These are phyloP conservation scores for Eupithecia tripunctaria DNA, from an alignment of 2,888 invertebrate species.

Conservation along the genomic window DNA sequence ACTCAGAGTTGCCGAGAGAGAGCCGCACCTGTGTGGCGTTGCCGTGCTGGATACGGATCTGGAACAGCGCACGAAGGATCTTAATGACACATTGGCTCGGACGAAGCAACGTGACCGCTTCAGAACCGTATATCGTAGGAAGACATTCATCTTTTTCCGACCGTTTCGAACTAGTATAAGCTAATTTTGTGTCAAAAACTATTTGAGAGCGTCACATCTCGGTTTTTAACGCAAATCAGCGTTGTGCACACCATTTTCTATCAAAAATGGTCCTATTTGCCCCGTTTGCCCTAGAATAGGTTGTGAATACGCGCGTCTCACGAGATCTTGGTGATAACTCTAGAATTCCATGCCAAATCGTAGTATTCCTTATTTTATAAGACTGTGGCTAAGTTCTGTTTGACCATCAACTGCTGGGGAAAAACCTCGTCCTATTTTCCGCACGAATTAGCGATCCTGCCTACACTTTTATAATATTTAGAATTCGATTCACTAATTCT, in stretches of 20 bases:
- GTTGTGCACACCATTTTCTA: too few relatives aligned
- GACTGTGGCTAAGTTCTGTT: too few relatives aligned
- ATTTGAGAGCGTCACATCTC: background rate
- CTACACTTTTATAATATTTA: too few relatives aligned
- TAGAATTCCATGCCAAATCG: too few relatives aligned
- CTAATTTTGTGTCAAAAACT: background rate
- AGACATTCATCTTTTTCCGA: background rate
- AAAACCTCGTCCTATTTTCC: background rate
- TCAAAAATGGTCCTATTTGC: too few relatives aligned
- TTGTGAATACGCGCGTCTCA: too few relatives aligned
- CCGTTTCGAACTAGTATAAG: background rate
- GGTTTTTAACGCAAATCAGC: background rate
- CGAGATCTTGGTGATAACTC: too few relatives aligned
- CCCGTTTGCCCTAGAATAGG: too few relatives aligned
- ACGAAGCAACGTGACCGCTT: background rate
- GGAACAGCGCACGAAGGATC: slow-evolving; percentile 22
- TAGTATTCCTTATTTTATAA: too few relatives aligned
- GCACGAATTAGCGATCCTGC: background rate
- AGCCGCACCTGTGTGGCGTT: slow-evolving; percentile 84
- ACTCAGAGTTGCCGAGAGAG: slow-evolving; percentile 86
- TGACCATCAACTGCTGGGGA: background rate
- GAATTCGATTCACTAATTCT: too few relatives aligned
- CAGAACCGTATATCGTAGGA: background rate
- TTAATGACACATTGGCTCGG: background rate
- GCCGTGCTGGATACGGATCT: slow-evolving; percentile 86